phyloP scores from a whole-genome alignment of 2,888 invertebrate genomes.

The Sphaerophoria rueppellii region DNA sequence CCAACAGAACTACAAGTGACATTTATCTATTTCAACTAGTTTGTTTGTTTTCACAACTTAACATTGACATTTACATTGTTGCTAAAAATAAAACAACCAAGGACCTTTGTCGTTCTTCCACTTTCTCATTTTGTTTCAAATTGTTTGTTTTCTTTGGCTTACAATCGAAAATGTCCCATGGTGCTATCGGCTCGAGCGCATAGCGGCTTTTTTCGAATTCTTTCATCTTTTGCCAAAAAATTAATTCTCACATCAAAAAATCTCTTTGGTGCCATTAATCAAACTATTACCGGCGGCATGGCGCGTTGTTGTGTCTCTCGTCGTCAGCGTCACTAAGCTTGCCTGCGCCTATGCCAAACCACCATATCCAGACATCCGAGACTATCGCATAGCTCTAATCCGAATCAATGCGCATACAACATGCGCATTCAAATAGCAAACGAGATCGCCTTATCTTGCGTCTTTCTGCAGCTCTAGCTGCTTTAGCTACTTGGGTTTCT shows the following conservation, averaged over 20 bases:
- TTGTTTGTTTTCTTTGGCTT: slow-evolving; percentile 2
- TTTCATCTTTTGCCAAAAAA: slow-evolving; percentile 70
- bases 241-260: slow-evolving; percentile 70
- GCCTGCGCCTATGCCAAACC: slow-evolving; percentile 38
- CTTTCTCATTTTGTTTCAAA: slow-evolving; percentile 7
- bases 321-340: slow-evolving; percentile 4
- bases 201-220: slow-evolving; percentile 35
- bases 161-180: slow-evolving; percentile 1
- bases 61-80: slow-evolving; percentile 56
- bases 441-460: slow-evolving; percentile 70
- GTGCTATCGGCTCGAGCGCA: neutral
- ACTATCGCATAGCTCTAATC: slow-evolving; percentile 65
- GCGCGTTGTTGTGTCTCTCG: slow-evolving; percentile 31
- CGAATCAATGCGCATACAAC: slow-evolving; percentile 71
- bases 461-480: slow-evolving; percentile 47
- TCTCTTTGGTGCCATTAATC: slow-evolving; percentile 62
- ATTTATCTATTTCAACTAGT: neutral
- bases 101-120: slow-evolving; percentile 31
- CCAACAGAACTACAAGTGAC: neutral
- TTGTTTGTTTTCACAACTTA: slow-evolving; percentile 7
- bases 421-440: slow-evolving; percentile 70
- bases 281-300: slow-evolving; percentile 60
- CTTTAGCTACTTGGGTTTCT: slow-evolving; percentile 28
- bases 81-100: slow-evolving; percentile 30
- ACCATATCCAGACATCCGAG: slow-evolving; percentile 56